Conservation (phyloP, 1,140 invertebrate species). For the Pteromalus puparum region DNA sequence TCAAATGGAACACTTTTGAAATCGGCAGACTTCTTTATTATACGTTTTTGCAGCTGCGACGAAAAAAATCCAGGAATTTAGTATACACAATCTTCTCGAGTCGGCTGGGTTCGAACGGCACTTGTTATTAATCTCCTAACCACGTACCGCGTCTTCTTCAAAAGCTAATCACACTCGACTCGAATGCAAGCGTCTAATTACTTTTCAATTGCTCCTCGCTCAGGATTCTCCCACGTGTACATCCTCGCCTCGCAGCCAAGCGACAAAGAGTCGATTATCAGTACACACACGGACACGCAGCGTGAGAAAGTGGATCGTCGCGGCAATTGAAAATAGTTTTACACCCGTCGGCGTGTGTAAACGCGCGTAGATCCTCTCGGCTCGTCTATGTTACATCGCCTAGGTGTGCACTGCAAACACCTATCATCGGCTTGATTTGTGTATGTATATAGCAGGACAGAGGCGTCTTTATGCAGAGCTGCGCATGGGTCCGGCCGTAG, state of each 20-base stretch:
- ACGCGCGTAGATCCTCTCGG: conserved; percentile 45
- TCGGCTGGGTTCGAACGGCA: background rate
- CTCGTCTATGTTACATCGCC: background rate
- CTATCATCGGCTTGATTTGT: conserved; percentile 1
- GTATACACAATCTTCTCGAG: background rate
- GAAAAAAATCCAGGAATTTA: no score
- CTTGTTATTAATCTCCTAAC: background rate
- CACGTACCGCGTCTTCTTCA: background rate
- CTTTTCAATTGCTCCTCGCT: background rate
- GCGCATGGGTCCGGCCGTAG: conserved; percentile 39
- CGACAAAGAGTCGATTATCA: conserved; percentile 46
- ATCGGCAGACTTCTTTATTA: no score
- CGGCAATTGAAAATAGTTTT: conserved; percentile 39
- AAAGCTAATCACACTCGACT: background rate
- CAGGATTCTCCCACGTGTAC: conserved; percentile 14
- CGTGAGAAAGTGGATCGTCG: conserved; percentile 47
- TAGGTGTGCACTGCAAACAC: conserved; percentile 19
- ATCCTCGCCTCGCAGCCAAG: background rate
- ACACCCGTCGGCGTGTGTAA: conserved; percentile 42
- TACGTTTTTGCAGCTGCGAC: no score
- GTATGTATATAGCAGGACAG: conserved; percentile 49
- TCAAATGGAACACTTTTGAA: no score
- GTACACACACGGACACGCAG: background rate
- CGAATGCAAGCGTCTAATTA: conserved; percentile 12
- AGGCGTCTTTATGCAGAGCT: conserved; percentile 54